Conservation (phyloP, 2,113 vertebrate genomes). For the Eretmochelys imbricata region DNA sequence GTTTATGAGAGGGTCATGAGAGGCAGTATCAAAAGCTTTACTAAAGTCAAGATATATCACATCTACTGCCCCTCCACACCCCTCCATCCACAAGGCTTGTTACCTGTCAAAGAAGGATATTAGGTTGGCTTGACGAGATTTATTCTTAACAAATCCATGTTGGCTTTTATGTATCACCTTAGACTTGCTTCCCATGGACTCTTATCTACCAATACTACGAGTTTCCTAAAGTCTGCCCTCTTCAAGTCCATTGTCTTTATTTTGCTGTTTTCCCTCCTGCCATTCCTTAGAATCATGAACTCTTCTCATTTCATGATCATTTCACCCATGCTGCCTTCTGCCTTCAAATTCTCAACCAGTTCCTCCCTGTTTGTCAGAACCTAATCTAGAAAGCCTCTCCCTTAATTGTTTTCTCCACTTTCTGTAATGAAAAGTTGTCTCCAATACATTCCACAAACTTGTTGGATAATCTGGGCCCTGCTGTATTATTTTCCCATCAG, state of each 20-base stretch:
- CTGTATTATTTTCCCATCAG: not conserved
- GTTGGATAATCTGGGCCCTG: not conserved
- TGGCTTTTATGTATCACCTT: not conserved
- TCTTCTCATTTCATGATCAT: not conserved
- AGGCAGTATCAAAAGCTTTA: too few relatives aligned
- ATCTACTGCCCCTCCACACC: not conserved
- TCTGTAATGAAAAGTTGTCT: not conserved
- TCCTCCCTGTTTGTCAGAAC: too few relatives aligned
- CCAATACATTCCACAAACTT: not conserved
- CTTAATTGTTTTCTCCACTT: not conserved
- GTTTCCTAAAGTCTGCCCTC: not conserved
- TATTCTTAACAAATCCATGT: not conserved
- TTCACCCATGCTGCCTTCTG: not conserved
- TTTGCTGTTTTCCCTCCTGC: not conserved
- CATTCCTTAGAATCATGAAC: not conserved
- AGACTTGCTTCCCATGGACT: not conserved
- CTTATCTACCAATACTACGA: not conserved
- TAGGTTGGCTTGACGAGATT: not conserved
- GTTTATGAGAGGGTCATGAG: too few relatives aligned
- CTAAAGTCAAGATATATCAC: too few relatives aligned
- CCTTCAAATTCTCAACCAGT: not conserved
- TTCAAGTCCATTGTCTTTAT: not conserved
- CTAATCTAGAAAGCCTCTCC: not conserved
- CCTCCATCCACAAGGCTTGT: not conserved
- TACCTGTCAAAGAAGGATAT: not conserved